Evolutionary conservation across 2,888 invertebrate species (phyloP), one percentile per base, ranked within the genome.

Genomic region (Sphinx pinastri): DNA sequence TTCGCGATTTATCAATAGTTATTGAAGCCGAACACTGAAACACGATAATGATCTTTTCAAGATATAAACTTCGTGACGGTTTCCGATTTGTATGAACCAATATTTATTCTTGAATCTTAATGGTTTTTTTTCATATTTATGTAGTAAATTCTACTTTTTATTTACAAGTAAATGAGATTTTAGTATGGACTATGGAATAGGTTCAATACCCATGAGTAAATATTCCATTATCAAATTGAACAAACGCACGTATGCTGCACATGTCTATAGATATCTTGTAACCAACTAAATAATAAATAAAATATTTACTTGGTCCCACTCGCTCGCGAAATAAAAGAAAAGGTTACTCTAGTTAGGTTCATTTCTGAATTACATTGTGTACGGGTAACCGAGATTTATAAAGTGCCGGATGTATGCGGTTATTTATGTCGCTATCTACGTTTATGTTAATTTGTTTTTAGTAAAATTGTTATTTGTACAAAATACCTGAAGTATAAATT

Each of bases 21-120:
- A 74, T 71, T 68, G 72, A 70, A 70, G 73, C 72, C 69, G 66
- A 71, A 70, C 71, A 68, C 70, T 69, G 70, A 67, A 69, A 68
- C 68, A 71, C 60, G 76, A 74, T 77, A 76, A 73, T 71, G 74
- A 75, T 77, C 77, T 77, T 76, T 76, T 77, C 58, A 72, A 73
- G 68, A 71, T 45, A 73, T 76, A 73, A 76, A 72, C 74, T 70
- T 71, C 71, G 71, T 47, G 12, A 47, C 16, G 16, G 47, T 45
- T 60, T 60, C 12, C 31, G 13, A 59, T 51, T 16, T 47, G 47
- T 60, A n/a, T 54, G n/a, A 0, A 16, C 10, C 60, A 25, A 25
- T 25, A 25, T 25, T 6, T 57, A 57, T 19, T 57, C 25, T 19
- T 25, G 0, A n/a, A n/a, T n/a, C n/a, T n/a, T n/a, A n/a, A n/a